phyloP scores from a whole-genome alignment of 2,888 invertebrate species.

The Sphaerophoria rueppellii region DNA sequence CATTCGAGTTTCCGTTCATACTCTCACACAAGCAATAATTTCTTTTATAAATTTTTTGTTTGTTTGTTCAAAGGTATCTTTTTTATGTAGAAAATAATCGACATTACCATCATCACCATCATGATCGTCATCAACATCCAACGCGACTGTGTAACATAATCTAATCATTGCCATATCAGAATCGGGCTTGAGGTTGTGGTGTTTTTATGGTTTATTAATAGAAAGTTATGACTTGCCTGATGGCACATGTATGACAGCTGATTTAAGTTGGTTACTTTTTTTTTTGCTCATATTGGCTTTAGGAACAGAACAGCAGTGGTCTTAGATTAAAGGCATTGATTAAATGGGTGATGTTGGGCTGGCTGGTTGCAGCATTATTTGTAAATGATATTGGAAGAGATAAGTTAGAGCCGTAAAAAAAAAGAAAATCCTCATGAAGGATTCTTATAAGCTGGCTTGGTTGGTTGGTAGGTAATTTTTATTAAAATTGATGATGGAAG shows the following conservation, averaged over 20 bases:
- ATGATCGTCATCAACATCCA: constrained; percentile 57
- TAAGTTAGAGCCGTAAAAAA: background rate
- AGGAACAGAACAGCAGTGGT: constrained; percentile 1
- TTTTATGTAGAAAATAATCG: constrained; percentile 57
- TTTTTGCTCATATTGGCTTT: background rate
- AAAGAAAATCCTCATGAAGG: background rate
- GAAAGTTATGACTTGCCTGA: constrained; percentile 39
- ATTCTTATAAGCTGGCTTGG: background rate
- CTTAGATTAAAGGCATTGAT: constrained; percentile 26
- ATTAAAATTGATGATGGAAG: constrained; percentile 10
- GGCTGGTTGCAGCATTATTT: constrained; percentile 9
- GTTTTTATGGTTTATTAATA: constrained; percentile 48
- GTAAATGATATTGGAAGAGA: constrained; percentile 13
- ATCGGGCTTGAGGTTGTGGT: constrained; percentile 17
- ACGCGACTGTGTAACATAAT: constrained; percentile 50
- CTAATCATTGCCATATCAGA: constrained; percentile 62
- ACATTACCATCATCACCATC: constrained; percentile 60
- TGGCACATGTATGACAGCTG: constrained; percentile 44
- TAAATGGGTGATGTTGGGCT: background rate
- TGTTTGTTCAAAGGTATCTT: background rate
- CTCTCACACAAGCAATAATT: constrained; percentile 61
- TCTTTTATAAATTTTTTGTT: constrained; percentile 56
- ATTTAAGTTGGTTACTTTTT: constrained; percentile 8
- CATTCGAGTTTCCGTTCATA: constrained; percentile 58
- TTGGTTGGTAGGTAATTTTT: background rate